Conservation (phyloP, 2,797 vertebrate genomes). For the Oryzias dopingdopingensis region DNA sequence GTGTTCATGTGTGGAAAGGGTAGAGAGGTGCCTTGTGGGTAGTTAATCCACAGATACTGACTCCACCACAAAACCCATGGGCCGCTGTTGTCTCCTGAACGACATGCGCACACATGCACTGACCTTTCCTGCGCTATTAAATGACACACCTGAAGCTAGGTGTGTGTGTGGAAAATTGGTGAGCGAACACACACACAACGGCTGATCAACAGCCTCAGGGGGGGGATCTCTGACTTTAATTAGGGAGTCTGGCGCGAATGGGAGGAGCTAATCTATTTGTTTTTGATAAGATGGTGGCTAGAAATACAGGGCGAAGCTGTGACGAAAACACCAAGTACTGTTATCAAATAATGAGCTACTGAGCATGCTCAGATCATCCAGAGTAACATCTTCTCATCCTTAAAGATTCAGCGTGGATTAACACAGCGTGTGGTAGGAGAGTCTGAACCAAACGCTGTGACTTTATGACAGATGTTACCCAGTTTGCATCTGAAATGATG, state of each 20-base stretch:
- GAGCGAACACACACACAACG: constrained; percentile 4
- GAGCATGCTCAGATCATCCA: no score
- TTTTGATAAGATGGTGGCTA: background rate
- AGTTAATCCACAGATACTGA: constrained; percentile 61
- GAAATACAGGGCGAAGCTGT: no score
- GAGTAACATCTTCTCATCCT: no score
- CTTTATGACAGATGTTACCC: no score
- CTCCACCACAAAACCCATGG: constrained; percentile 40
- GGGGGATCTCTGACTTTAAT: constrained; percentile 41
- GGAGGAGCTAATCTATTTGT: constrained; percentile 27
- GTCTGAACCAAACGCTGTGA: no score
- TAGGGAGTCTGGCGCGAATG: constrained; percentile 40
- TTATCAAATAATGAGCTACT: no score
- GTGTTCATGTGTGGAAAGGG: constrained; percentile 45
- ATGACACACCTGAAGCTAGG: constrained; percentile 20
- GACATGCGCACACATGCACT: constrained; percentile 8
- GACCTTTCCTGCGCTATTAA: constrained; percentile 34
- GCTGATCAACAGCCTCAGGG: constrained; percentile 40
- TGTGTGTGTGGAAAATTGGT: constrained; percentile 12
- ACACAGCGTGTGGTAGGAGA: no score
- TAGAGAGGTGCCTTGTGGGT: constrained; percentile 69
- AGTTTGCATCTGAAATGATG: no score
- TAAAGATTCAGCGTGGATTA: no score
- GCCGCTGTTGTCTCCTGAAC: constrained; percentile 21
- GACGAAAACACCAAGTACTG: no score